Evolutionary conservation across 2,113 vertebrate genomes (phyloP), one percentile per base, ranked within the genome.

Genomic region (Ursus arctos): DNA sequence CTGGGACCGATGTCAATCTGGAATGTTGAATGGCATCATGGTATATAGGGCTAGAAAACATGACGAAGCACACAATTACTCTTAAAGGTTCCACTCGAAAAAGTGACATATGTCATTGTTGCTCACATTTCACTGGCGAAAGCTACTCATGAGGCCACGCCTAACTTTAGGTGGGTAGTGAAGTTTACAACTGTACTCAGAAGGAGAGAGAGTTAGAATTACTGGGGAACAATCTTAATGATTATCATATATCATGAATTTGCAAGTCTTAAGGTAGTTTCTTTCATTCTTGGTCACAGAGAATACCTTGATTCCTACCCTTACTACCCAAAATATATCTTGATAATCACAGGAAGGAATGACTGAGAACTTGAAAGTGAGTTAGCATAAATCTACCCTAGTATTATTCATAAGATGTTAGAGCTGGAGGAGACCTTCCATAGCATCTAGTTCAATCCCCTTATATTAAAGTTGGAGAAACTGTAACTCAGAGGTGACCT

Each of bases 301-400:
- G 6, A 82, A 51, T 82, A 55, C 40, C 33, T 97, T 90, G 22
- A 71, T 21, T 2, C 7, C 36, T 92, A 76, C 6, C 1, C 51
- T 85, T 85, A 21, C 22, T 84, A 61, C 19, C 31, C 2, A 61
- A 87, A 94, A 91, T 67, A 51, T 80, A 61, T 84, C 82, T 83
- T 84, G 16, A 88, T 93, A 84, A 91, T 96, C 40, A 91, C 36
- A 96, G 77, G 47, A 95, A 94, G n/a, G 19, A 91, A 77, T 77
- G 31, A 86, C 49, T 67, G 47, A 92, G 65, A 94, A 87, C n/a
- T 53, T 40, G 31, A 94, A 65, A 15, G 83, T 67, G 7, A 90
- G 63, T 92, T 87, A 94, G 59, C 33, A 90, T 79, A 55, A 95
- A 83, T 47, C 36, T 59, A 77, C 7, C 33, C 7, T 63, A 40